Conservation (phyloP, 1,140 invertebrate genomes). For the Rhizoglyphus robini region DNA sequence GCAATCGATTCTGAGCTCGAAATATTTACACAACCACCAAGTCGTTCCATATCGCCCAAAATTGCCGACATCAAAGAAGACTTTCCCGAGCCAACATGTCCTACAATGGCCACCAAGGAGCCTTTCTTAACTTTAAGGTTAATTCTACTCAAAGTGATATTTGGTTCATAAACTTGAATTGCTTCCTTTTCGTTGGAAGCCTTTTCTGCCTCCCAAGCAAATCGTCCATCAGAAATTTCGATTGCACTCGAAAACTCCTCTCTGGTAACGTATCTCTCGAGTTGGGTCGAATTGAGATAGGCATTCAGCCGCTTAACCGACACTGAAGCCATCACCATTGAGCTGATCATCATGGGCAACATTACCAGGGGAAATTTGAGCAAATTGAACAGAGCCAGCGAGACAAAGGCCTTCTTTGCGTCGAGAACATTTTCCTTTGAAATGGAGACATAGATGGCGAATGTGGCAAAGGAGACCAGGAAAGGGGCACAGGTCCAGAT, state of each 20-base stretch:
- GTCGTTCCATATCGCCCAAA: conserved; percentile 42
- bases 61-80: conserved; percentile 44
- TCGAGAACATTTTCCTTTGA: conserved; percentile 39
- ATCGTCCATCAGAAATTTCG: conserved; percentile 26
- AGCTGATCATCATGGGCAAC: conserved; percentile 41
- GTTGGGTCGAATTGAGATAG: conserved; percentile 32
- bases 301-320: conserved; percentile 33
- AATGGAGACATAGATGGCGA: conserved; percentile 37
- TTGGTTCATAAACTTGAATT: not conserved
- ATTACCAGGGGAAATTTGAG: conserved; percentile 45
- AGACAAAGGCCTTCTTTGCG: conserved; percentile 48
- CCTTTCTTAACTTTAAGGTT: conserved; percentile 29
- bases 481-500: conserved; percentile 31
- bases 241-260: conserved; percentile 26
- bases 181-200: not conserved
- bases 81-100: conserved; percentile 37
- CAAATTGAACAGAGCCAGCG: conserved; percentile 45
- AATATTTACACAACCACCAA: conserved; percentile 31
- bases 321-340: conserved; percentile 26
- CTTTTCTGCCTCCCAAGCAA: conserved; percentile 27
- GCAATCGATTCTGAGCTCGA: conserved; percentile 43
- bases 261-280: conserved; percentile 31
- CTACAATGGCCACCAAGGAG: conserved; percentile 37
- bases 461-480: conserved; percentile 31
- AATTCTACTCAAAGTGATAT: conserved; percentile 26